These are phyloP conservation scores for Uria aalge DNA, from an alignment of 2,113 vertebrate genomes.

Conservation along the genomic window DNA sequence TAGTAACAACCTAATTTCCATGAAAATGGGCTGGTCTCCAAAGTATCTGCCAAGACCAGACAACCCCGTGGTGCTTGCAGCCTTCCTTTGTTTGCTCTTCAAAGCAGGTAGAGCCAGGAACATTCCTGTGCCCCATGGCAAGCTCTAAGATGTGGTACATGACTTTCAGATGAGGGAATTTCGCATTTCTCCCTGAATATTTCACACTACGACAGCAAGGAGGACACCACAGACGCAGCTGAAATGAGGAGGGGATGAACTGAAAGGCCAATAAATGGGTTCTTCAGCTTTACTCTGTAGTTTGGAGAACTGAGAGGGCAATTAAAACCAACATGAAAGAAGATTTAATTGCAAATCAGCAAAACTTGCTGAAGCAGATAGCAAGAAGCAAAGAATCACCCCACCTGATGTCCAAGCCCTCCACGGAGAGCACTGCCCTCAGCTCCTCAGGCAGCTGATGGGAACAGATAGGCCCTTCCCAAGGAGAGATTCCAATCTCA, in stretches of 20 bases:
- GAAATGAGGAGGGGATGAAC: background rate
- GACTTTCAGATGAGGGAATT: conserved; percentile 32
- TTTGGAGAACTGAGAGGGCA: background rate
- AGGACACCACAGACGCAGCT: background rate
- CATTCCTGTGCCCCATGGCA: background rate
- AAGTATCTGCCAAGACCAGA: conserved; percentile 29
- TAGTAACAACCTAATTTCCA: conserved; percentile 16
- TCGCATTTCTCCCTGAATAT: conserved; percentile 13
- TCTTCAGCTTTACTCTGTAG: background rate
- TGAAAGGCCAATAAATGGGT: background rate
- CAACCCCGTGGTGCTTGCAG: background rate
- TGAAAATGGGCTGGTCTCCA: conserved; percentile 22
- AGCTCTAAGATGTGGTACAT: conserved; percentile 39
- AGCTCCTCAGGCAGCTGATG: background rate
- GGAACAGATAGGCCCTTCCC: background rate
- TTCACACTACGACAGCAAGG: background rate
- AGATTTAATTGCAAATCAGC: background rate
- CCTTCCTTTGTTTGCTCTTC: conserved; percentile 27
- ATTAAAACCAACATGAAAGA: conserved; percentile 16
- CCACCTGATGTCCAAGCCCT: background rate
- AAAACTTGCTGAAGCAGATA: background rate
- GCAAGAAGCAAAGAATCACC: background rate
- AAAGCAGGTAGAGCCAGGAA: conserved; percentile 46
- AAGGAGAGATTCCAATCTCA: background rate
- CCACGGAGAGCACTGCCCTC: background rate